These are phyloP conservation scores for Lepidurus packardi DNA, from an alignment of 1,140 invertebrate species.

Conservation along the genomic window DNA sequence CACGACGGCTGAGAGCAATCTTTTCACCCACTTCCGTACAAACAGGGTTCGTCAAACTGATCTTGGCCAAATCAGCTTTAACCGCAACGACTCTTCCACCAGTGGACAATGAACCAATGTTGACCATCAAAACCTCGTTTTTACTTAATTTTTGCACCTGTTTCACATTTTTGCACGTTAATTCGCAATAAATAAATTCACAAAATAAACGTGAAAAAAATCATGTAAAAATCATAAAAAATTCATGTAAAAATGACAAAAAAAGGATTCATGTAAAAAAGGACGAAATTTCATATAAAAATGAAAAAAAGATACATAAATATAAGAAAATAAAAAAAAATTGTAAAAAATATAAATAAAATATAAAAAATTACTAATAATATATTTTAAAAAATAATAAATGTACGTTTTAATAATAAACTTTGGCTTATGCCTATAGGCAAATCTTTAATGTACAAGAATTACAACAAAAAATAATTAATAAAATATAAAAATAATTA, in stretches of 20 bases:
- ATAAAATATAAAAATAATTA: conserved; percentile 10
- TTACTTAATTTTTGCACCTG: conserved; percentile 80
- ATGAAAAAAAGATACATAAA: too few relatives aligned
- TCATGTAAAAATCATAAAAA: too few relatives aligned
- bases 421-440: neutral
- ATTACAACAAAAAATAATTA: neutral
- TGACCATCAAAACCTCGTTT: conserved; percentile 89
- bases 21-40: conserved; percentile 99
- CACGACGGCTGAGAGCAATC: conserved; percentile 92
- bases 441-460: neutral
- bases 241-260: too few relatives aligned
- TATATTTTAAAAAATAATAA: too few relatives aligned
- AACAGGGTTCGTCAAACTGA: conserved; percentile 92
- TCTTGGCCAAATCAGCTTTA: conserved; percentile 96
- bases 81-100: conserved; percentile 94
- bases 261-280: too few relatives aligned
- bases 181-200: neutral
- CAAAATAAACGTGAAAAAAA: conserved; percentile 23
- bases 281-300: too few relatives aligned
- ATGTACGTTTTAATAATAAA: too few relatives aligned
- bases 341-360: too few relatives aligned
- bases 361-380: too few relatives aligned
- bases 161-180: conserved; percentile 29
- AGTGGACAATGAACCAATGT: conserved; percentile 97
- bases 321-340: too few relatives aligned